These are phyloP conservation scores for Julus scandinavius DNA, from an alignment of 2,888 invertebrate species.

Conservation along the genomic window DNA sequence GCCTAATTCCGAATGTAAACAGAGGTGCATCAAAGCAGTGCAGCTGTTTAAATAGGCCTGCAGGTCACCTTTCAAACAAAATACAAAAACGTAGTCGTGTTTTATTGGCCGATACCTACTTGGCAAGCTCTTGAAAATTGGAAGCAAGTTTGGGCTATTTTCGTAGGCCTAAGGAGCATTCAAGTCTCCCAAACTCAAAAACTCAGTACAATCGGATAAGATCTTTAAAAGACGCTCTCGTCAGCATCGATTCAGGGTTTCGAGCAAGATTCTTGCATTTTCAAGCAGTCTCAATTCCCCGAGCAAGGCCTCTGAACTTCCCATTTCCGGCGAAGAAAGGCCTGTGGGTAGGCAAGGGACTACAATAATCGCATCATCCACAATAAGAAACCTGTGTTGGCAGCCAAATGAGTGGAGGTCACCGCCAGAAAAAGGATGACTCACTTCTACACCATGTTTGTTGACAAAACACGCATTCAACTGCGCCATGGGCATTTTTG, in stretches of 20 bases:
- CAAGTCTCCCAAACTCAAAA: neutral
- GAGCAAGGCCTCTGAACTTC: constrained; percentile 24
- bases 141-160: neutral
- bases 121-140: neutral
- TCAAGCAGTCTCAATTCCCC: neutral
- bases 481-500: constrained; percentile 17
- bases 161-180: neutral
- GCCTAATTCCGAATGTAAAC: constrained; percentile 24
- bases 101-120: constrained; percentile 18
- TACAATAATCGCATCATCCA: neutral
- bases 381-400: constrained; percentile 21
- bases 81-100: neutral
- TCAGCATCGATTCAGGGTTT: neutral
- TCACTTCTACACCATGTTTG: constrained; percentile 16
- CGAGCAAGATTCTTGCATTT: neutral
- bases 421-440: constrained; percentile 26
- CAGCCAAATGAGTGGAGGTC: constrained; percentile 19
- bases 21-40: constrained; percentile 12
- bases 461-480: constrained; percentile 36
- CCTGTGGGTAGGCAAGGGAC: neutral
- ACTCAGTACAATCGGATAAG: neutral
- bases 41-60: constrained; percentile 25
- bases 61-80: neutral
- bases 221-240: too few relatives aligned
- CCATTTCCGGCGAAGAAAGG: neutral